These are phyloP conservation scores for Lypha dubia DNA, from an alignment of 2,888 invertebrate genomes.

Conservation along the genomic window DNA sequence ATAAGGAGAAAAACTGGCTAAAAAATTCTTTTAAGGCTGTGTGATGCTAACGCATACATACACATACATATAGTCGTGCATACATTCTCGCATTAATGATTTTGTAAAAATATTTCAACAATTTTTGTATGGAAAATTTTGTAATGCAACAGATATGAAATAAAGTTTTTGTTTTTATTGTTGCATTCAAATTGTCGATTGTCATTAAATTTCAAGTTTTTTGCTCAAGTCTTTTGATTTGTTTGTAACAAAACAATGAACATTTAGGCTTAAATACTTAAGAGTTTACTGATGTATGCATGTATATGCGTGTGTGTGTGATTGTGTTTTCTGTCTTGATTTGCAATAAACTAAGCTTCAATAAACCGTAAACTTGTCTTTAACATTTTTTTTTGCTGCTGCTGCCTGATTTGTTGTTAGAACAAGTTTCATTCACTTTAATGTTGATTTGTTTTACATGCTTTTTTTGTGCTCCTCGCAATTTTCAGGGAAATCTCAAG, in stretches of 20 bases:
- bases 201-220: slow-evolving; percentile 45
- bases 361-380: slow-evolving; percentile 67
- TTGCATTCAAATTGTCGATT: slow-evolving; percentile 44
- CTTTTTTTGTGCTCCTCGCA: slow-evolving; percentile 1
- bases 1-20: slow-evolving; percentile 3
- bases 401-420: slow-evolving; percentile 33
- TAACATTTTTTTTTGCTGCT: slow-evolving; percentile 8
- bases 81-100: not conserved
- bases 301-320: slow-evolving; percentile 2
- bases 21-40: not conserved
- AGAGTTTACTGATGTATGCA: not conserved
- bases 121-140: slow-evolving; percentile 28
- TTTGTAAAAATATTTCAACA: slow-evolving; percentile 24
- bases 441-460: slow-evolving; percentile 34
- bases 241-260: slow-evolving; percentile 21
- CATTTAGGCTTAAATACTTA: slow-evolving; percentile 29
- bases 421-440: slow-evolving; percentile 65
- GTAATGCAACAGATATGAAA: not conserved
- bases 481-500: slow-evolving; percentile 62
- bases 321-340: slow-evolving; percentile 1
- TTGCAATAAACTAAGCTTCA: slow-evolving; percentile 50
- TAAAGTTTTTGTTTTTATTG: not conserved
- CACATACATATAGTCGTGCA: not conserved
- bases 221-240: slow-evolving; percentile 59
- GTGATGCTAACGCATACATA: not conserved